phyloP scores from a whole-genome alignment of 2,113 vertebrate species.

The Gila orcuttii region DNA sequence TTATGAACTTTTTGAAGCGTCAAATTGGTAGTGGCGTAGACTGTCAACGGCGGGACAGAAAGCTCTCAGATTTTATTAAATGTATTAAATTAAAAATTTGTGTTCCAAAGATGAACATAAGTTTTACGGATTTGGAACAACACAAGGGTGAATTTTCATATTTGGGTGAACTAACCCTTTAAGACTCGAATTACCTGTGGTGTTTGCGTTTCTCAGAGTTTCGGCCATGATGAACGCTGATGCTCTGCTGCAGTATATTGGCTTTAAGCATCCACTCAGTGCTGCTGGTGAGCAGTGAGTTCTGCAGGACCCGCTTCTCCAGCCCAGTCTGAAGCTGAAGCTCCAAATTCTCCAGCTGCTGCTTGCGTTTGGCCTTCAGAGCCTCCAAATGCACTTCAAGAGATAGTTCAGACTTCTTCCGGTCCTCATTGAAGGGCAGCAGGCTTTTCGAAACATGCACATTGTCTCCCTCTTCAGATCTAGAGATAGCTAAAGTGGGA shows the following conservation, averaged over 20 bases:
- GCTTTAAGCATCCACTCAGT: conserved; percentile 46
- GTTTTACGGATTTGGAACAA: no score
- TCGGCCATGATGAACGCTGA: conserved; percentile 60
- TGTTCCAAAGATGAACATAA: no score
- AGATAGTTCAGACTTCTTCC: conserved; percentile 59
- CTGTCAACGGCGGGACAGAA: no score
- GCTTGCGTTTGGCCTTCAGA: conserved; percentile 65
- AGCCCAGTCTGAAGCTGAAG: conserved; percentile 65
- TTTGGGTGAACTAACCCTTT: conserved; percentile 24
- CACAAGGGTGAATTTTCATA: no score
- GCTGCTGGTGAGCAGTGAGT: conserved; percentile 58
- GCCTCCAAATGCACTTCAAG: conserved; percentile 68
- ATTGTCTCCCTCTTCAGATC: conserved; percentile 57
- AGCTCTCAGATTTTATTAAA: no score
- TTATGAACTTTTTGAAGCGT: no score
- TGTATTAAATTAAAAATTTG: no score
- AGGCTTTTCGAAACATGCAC: conserved; percentile 59
- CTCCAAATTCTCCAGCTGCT: conserved; percentile 70
- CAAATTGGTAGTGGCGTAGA: no score
- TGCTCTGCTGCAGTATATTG: conserved; percentile 62
- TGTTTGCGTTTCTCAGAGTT: conserved; percentile 43
- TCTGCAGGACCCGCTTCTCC: conserved; percentile 69
- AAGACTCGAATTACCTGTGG: neutral
- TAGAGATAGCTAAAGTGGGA: conserved; percentile 55
- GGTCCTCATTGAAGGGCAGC: conserved; percentile 60